A percentile compares a stretch with the other conserved stretches of the same genome.
Evolutionary conservation across 92 coral and sea anemone genomes (phyloP).

Genomic region (Plumapathes pennacea): DNA sequence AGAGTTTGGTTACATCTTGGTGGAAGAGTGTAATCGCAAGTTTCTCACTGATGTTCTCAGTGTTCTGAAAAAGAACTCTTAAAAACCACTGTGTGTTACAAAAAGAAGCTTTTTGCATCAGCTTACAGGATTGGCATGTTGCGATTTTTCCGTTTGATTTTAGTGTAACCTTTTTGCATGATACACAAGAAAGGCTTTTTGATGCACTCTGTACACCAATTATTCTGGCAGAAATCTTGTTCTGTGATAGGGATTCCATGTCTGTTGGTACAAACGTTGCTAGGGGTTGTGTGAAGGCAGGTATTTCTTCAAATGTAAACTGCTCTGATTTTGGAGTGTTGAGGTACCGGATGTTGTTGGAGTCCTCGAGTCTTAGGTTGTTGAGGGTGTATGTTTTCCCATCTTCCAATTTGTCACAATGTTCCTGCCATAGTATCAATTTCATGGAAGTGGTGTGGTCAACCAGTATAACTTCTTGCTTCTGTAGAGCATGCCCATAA

Average conservation of each 20-base stretch:
- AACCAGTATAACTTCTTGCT: conserved; percentile 53
- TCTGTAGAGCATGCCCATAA: conserved; percentile 38
- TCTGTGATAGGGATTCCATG: conserved; percentile 42
- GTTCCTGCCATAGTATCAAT: conserved; percentile 44
- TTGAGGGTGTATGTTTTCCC: conserved; percentile 45
- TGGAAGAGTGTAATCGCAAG: conserved; percentile 18
- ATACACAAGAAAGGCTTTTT: conserved; percentile 28
- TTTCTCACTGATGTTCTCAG: conserved; percentile 17
- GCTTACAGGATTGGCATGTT: conserved; percentile 51
- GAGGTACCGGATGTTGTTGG: conserved; percentile 34
- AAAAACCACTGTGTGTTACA: conserved; percentile 46
- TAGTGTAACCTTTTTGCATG: conserved; percentile 45
- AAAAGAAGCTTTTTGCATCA: conserved; percentile 38
- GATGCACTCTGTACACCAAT: conserved; percentile 48
- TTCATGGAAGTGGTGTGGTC: conserved; percentile 58
- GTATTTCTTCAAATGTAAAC: conserved; percentile 33
- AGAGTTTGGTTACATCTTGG: conserved; percentile 24
- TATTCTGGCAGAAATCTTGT: conserved; percentile 30
- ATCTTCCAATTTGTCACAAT: conserved; percentile 26
- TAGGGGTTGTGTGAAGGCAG: conserved; percentile 33
- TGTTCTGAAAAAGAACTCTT: conserved; percentile 46
- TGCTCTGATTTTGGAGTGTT: conserved; percentile 50
- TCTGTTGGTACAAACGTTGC: conserved; percentile 41
- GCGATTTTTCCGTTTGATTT: conserved; percentile 32
- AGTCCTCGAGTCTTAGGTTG: conserved; percentile 47